A percentile compares a stretch with the other conserved stretches of the same genome.
These are phyloP conservation scores for Noctilio leporinus DNA, from an alignment of 2,113 vertebrate genomes.

Conservation along the genomic window DNA sequence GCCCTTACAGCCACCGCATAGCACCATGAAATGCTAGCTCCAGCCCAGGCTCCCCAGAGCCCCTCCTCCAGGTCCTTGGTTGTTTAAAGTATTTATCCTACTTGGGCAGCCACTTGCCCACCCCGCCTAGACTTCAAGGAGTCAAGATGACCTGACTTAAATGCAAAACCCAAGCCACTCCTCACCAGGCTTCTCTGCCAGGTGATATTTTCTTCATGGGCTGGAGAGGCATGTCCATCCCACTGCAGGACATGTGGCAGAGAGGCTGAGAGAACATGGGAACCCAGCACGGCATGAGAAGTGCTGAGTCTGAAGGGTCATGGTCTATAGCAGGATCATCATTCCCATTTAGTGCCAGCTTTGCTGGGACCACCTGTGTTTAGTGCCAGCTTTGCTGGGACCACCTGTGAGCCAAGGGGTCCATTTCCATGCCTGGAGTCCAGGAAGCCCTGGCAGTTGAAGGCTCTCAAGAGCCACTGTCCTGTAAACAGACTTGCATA, in stretches of 20 bases:
- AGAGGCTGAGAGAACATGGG: neutral
- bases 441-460: neutral
- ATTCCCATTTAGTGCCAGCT: neutral
- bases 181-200: neutral
- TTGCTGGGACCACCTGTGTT: neutral
- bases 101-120: neutral
- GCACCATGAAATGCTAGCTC: neutral
- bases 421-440: neutral
- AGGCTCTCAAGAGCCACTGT: neutral
- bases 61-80: neutral
- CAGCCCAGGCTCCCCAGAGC: neutral
- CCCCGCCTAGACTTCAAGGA: neutral
- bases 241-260: no score
- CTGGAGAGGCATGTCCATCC: neutral
- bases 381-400: neutral
- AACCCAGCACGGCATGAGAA: neutral
- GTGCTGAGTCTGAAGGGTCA: neutral
- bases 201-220: neutral
- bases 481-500: neutral
- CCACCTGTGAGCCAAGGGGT: neutral
- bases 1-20: neutral
- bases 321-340: accelerated
- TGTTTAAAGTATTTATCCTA: neutral
- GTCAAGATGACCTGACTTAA: neutral
- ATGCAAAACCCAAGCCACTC: neutral